A percentile compares a stretch with the other conserved stretches of the same genome.
Conservation (phyloP, 1,140 invertebrate species). For the Oryctes rhinoceros region DNA sequence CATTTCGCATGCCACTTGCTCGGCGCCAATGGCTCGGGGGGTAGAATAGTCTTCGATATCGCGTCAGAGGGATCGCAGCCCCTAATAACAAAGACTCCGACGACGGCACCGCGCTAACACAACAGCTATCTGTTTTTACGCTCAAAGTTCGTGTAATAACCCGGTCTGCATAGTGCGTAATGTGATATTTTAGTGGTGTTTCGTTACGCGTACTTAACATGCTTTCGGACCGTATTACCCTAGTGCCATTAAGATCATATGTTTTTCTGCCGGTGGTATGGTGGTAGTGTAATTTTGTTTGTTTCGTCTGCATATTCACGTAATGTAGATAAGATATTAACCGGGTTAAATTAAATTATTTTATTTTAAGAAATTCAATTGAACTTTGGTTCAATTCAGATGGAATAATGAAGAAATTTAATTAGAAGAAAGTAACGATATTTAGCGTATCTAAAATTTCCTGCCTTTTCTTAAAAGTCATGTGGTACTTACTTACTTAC, state of each 20-base stretch:
- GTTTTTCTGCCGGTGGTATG: background rate
- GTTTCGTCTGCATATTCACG: background rate
- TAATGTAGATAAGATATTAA: background rate
- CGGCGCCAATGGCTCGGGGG: slow-evolving; percentile 34
- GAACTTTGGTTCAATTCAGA: too few relatives aligned
- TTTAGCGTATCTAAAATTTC: too few relatives aligned
- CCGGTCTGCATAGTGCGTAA: slow-evolving; percentile 1
- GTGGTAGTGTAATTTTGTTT: slow-evolving; percentile 1
- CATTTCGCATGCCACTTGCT: slow-evolving; percentile 43
- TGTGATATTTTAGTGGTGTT: slow-evolving; percentile 15
- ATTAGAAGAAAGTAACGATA: too few relatives aligned
- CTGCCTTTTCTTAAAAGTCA: too few relatives aligned
- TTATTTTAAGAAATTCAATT: too few relatives aligned
- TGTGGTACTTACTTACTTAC: too few relatives aligned
- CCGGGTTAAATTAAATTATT: too few relatives aligned
- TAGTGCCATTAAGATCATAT: background rate
- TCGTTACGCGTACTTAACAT: background rate
- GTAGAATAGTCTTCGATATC: slow-evolving; percentile 37
- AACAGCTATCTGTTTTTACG: slow-evolving; percentile 25
- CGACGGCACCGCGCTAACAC: background rate
- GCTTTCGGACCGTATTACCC: background rate
- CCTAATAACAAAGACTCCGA: slow-evolving; percentile 24
- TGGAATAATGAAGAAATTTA: too few relatives aligned
- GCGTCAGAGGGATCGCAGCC: slow-evolving; percentile 27
- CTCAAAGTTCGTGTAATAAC: slow-evolving; percentile 26